Base-by-base conservation (phyloP, 2,113 vertebrate species). In the Erpornis zantholeuca region DNA sequence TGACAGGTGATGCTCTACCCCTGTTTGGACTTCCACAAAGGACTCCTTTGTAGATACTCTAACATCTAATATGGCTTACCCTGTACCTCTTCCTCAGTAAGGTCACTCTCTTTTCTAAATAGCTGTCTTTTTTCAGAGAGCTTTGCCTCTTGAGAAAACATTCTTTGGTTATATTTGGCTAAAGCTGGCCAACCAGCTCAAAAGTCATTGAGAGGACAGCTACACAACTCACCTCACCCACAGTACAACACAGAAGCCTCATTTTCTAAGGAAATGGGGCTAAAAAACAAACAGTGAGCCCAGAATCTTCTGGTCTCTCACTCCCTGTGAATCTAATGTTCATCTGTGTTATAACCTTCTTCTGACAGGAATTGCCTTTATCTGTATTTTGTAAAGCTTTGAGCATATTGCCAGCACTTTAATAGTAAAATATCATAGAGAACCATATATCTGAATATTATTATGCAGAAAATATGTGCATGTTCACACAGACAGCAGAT, bases 381-480 rank as follows among this genome's bases (percentile, higher is more conserved):
- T 95, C 87, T 94, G 68, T 95, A 77, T 86, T 96, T 95, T 86
- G 75, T 90, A 92, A 90, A 84, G 85, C 96, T 96, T 94, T 96
- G 93, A 96, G 95, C 64, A 81, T 57, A 92, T 44, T 95, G 92
- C 94, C 95, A 95, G 72, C 85, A 81, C 92, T 95, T 96, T 94
- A 96, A 92, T 92, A 88, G 84, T 86, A 90, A 96, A 96, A 94
- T 91, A 88, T 88, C 90, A 92, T 14, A 86, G 44, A 90, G 44
- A 96, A 81, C 68, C 52, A 86, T 93, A 96, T 60, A 96, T 75
- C 79, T 95, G 88, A 95, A 94, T 96, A 96, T 60, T 93, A 86
- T 92, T 96, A 96, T 94, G 90, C 82, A 93, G 64, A 95, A 95
- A 93, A 90, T 88, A 96, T 94, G 90, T 94, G 82, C 94, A 93